Evolutionary conservation across 2,888 invertebrate genomes (phyloP).

Genomic region (Amphimallon solstitiale): DNA sequence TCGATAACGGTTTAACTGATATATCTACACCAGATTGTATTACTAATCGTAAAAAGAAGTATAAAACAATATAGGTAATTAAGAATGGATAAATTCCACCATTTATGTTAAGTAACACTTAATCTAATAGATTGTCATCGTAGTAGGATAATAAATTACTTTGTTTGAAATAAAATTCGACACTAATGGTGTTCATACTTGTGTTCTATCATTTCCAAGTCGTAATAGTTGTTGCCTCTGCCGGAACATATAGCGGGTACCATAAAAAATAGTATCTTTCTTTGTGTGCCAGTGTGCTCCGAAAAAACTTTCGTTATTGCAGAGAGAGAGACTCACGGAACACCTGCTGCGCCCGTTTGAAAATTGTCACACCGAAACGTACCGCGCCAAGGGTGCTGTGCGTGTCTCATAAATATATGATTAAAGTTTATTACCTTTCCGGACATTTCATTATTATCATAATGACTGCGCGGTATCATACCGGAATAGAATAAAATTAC

Average conservation of each 20-base stretch:
- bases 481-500: slow-evolving; percentile 35
- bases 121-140: not conserved
- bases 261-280: slow-evolving; percentile 7
- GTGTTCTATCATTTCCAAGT: not conserved
- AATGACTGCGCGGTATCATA: slow-evolving; percentile 34
- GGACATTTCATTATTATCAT: slow-evolving; percentile 35
- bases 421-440: slow-evolving; percentile 38
- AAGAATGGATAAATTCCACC: too few relatives aligned
- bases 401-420: slow-evolving; percentile 37
- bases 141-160: slow-evolving; percentile 15
- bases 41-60: too few relatives aligned
- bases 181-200: not conserved
- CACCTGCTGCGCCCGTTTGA: slow-evolving; percentile 40
- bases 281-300: not conserved
- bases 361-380: slow-evolving; percentile 35
- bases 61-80: too few relatives aligned
- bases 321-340: slow-evolving; percentile 1
- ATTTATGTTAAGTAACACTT: too few relatives aligned
- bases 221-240: slow-evolving; percentile 1
- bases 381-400: slow-evolving; percentile 5
- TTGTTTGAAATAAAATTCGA: slow-evolving; percentile 12
- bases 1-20: too few relatives aligned
- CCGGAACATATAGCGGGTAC: not conserved
- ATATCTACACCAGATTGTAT: too few relatives aligned
- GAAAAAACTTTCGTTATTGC: not conserved